Percentiles rank a stretch among this genome's conserved stretches.
These are phyloP conservation scores for Catamblyrhynchus diadema DNA, from an alignment of 2,797 vertebrate genomes.

Conservation along the genomic window DNA sequence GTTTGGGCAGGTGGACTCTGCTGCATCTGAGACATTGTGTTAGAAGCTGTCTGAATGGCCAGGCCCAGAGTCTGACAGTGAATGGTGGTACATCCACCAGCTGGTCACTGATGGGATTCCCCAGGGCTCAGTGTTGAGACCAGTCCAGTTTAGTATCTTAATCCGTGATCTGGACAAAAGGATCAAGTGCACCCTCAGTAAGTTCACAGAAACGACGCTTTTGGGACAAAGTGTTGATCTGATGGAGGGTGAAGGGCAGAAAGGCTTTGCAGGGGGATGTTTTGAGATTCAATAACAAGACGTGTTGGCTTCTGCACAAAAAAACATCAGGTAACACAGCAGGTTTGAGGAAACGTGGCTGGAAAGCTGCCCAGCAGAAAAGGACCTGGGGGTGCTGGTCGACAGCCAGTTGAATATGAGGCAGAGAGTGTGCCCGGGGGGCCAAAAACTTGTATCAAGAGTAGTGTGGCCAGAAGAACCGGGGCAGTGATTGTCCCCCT, in stretches of 20 bases:
- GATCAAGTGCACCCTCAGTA: background rate
- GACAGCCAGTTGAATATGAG: background rate
- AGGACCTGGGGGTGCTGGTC: accelerated
- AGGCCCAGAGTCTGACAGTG: background rate
- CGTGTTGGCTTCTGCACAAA: background rate
- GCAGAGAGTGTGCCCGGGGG: background rate
- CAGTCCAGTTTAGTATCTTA: background rate
- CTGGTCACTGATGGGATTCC: background rate
- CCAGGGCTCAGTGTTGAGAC: background rate
- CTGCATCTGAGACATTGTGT: background rate
- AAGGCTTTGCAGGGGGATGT: background rate
- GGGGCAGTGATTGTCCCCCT: background rate
- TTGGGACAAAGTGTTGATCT: background rate
- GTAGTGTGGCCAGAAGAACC: background rate
- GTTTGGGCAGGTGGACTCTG: background rate
- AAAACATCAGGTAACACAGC: too few relatives aligned
- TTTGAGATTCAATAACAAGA: background rate
- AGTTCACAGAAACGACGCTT: accelerated
- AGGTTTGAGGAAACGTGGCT: background rate
- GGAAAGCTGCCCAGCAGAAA: background rate
- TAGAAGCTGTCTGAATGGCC: background rate
- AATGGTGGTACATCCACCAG: background rate
- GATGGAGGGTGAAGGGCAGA: too few relatives aligned
- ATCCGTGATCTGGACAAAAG: background rate
- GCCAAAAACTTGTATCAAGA: background rate